Conservation (phyloP, 2,888 invertebrate species). For the Acronicta psi region DNA sequence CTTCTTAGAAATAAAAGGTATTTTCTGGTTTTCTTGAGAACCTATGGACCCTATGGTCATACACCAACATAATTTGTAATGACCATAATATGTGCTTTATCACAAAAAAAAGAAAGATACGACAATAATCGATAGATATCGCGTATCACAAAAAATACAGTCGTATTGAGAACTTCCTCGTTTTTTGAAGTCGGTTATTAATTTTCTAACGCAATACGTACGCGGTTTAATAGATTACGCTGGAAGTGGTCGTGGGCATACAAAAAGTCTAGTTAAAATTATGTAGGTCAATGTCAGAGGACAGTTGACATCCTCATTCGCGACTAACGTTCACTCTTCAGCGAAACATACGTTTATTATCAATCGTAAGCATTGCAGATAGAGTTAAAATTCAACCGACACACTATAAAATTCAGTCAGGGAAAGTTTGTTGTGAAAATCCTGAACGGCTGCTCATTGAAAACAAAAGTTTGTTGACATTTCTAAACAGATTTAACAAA, state of each 20-base stretch:
- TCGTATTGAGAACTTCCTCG: no score
- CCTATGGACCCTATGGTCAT: no score
- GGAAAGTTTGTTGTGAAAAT: conserved; percentile 53
- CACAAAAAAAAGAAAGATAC: no score
- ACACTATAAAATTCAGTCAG: conserved; percentile 44
- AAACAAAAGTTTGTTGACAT: conserved; percentile 54
- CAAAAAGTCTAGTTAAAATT: conserved; percentile 70
- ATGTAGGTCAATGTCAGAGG: conserved; percentile 86
- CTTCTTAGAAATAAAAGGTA: no score
- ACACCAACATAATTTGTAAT: no score
- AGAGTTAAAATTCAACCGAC: conserved; percentile 67
- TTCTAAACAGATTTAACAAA: conserved; percentile 34
- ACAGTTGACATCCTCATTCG: conserved; percentile 71
- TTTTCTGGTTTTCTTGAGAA: no score
- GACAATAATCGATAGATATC: no score
- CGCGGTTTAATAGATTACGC: conserved; percentile 34
- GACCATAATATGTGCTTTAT: no score
- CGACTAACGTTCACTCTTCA: conserved; percentile 59
- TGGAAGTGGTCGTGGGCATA: conserved; percentile 55
- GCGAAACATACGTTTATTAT: conserved; percentile 64
- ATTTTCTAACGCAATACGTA: not conserved
- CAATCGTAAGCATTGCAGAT: conserved; percentile 69
- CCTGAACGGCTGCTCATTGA: conserved; percentile 56
- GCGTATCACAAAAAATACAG: no score
- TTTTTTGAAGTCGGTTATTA: no score